Evolutionary conservation across 2,797 vertebrate genomes (phyloP).

Genomic region (Discoglossus pictus): DNA sequence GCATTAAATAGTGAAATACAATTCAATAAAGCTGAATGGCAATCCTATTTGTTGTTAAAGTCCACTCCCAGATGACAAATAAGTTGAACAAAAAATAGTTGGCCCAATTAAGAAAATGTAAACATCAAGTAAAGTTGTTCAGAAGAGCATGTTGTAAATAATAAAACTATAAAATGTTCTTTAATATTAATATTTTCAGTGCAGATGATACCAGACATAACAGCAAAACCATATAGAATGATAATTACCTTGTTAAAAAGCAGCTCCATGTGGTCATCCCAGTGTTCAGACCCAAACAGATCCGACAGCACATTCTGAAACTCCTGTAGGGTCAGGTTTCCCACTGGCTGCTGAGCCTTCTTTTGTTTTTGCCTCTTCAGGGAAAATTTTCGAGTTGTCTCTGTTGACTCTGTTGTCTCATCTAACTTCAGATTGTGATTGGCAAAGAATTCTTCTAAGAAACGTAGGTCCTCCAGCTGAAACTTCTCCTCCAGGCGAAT

Average conservation of each 20-base stretch:
- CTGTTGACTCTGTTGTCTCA: neutral
- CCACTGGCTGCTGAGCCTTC: neutral
- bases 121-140: no score
- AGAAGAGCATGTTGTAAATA: no score
- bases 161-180: constrained; percentile 4
- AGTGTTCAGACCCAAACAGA: constrained; percentile 52
- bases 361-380: neutral
- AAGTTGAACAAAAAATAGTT: no score
- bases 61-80: no score
- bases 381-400: neutral
- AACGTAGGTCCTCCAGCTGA: constrained; percentile 56
- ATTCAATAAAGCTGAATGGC: no score
- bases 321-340: constrained; percentile 58
- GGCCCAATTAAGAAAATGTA: no score
- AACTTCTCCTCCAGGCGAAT: constrained; percentile 60
- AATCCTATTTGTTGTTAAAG: no score
- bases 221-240: neutral
- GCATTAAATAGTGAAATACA: no score
- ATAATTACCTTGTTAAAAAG: constrained; percentile 67
- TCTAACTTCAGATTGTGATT: constrained; percentile 14
- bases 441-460: constrained; percentile 57
- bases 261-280: constrained; percentile 54
- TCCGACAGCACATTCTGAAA: constrained; percentile 58
- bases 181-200: no score
- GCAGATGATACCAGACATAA: no score